Evolutionary conservation across 2,113 vertebrate species (phyloP), one percentile per base, ranked within the genome.

Genomic region (Ciconia stormi): DNA sequence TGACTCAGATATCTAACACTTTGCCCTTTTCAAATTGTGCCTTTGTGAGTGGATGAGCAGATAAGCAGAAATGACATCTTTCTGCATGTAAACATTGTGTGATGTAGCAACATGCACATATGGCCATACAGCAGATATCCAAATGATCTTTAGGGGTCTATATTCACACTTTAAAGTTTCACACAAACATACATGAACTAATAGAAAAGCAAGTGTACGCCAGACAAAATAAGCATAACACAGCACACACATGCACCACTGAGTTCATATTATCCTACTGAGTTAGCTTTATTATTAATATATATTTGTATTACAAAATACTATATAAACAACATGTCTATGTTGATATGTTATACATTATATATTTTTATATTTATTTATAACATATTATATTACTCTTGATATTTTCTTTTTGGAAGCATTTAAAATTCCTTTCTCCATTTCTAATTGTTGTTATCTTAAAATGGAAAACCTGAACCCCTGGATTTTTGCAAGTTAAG

Each of bases 221-320:
- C 70, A 85, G 56, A 46, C 34, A 91, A 90, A 90, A 82, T 36
- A 55, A 79, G 29, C 16, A 6, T 11, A 70, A 44, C 13, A 30
- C 8, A 38, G 22, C 42, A 5, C 30, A 70, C 5, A 6, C n/a
- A 76, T 2, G 3, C 30, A 30, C 16, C 16, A 23, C 9, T 38
- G 13, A 12, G 69, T n/a, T 82, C 10, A 3, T n/a, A 23, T 38
- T 38, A 46, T 13, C 23, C 40, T 29, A 2, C 0, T 56, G 30
- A 52, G 36, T 34, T 76, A 55, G 22, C 7, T 16, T 8, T 56
- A 3, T 20, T 56, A 34, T 32, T 70, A 47, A 36, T 8, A 26
- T 62, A 46, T 52, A n/a, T 29, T 52, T 90, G 11, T 25, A n/a
- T n/a, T 9, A 50, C 10, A 66, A 73, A 84, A 34, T 7, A 76